A percentile compares a stretch with the other conserved stretches of the same genome.
Conservation (phyloP, 2,113 vertebrate species). For the Tichodroma muraria region DNA sequence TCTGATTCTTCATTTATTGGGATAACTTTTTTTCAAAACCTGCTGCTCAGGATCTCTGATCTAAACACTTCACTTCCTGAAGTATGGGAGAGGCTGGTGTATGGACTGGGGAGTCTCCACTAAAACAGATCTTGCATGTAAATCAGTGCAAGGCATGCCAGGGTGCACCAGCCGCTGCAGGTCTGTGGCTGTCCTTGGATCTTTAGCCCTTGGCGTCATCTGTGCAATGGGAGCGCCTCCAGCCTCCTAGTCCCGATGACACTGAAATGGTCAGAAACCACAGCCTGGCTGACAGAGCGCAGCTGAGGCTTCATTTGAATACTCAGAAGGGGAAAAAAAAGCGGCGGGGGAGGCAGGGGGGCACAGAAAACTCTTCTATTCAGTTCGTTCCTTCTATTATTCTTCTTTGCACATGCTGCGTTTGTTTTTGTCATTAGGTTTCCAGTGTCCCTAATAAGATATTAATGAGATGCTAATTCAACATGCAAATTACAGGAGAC, state of each 20-base stretch:
- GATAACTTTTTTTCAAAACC: not conserved
- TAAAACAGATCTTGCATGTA: not conserved
- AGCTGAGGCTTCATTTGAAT: slow-evolving; percentile 19
- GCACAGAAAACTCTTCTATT: not conserved
- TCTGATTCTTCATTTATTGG: not conserved
- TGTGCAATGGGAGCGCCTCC: not conserved
- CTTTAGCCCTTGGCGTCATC: not conserved
- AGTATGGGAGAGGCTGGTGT: not conserved
- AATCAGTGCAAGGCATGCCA: not conserved
- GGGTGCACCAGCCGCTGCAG: not conserved
- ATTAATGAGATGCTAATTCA: slow-evolving; percentile 67
- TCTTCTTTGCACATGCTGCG: slow-evolving; percentile 32
- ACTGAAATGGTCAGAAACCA: not conserved
- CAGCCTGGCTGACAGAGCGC: not conserved
- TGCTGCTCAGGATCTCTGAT: not conserved
- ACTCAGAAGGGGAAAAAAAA: not conserved
- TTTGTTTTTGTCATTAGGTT: slow-evolving; percentile 62
- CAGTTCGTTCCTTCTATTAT: slow-evolving; percentile 7
- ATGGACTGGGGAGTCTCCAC: not conserved
- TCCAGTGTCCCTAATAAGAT: slow-evolving; percentile 52
- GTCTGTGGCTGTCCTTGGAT: not conserved
- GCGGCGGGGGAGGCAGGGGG: no score
- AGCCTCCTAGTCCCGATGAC: not conserved
- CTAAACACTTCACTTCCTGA: not conserved
- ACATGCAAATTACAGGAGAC: slow-evolving; percentile 62